Conservation (phyloP, 2,888 invertebrate species). For the Sinotaia quadrata region DNA sequence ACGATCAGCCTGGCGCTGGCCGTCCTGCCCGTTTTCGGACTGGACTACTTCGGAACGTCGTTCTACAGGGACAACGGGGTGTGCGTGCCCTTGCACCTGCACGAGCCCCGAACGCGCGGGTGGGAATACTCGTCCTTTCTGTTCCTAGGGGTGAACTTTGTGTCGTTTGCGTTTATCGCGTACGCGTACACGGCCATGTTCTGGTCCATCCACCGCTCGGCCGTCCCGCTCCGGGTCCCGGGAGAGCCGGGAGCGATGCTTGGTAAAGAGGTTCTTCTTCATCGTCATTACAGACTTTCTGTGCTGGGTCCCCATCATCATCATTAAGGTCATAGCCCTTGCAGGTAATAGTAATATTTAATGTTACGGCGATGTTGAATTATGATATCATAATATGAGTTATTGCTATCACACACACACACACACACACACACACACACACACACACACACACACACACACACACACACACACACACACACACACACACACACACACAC, state of each 20-base stretch:
- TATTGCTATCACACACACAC: not conserved
- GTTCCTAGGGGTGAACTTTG: slow-evolving; percentile 46
- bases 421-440: not conserved
- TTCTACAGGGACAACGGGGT: slow-evolving; percentile 51
- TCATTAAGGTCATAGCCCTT: slow-evolving; percentile 45
- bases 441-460: not conserved
- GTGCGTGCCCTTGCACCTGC: slow-evolving; percentile 47
- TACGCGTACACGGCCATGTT: slow-evolving; percentile 49
- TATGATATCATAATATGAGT: not conserved
- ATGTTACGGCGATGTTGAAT: not conserved
- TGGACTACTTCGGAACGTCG: slow-evolving; percentile 41
- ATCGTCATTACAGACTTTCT: slow-evolving; percentile 49
- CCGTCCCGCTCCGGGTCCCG: slow-evolving; percentile 40
- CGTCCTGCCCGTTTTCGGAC: slow-evolving; percentile 37
- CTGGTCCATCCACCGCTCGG: slow-evolving; percentile 40
- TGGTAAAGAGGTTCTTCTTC: slow-evolving; percentile 47
- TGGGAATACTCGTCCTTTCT: slow-evolving; percentile 52
- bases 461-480: not conserved
- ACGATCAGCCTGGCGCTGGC: slow-evolving; percentile 38
- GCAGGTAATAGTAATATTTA: slow-evolving; percentile 33
- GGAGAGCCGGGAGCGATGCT: slow-evolving; percentile 41
- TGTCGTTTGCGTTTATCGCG: slow-evolving; percentile 44
- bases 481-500: no score
- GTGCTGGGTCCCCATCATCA: slow-evolving; percentile 52
- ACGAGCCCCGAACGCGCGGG: slow-evolving; percentile 40